Conservation (phyloP, 2,113 vertebrate genomes). For the Arizona elegans region DNA sequence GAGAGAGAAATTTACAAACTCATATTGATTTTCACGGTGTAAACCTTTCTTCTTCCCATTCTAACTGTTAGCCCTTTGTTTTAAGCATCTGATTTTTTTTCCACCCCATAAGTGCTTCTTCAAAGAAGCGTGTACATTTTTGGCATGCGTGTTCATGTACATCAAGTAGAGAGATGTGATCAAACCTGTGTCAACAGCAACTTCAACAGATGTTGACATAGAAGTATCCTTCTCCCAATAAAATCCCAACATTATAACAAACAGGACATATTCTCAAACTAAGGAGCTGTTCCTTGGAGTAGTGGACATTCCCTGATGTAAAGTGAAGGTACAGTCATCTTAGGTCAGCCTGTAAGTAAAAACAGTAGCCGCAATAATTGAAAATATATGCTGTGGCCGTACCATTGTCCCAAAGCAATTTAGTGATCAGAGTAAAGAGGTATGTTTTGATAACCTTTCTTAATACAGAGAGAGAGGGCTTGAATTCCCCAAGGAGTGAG, state of each 20-base stretch:
- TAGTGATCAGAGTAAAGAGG: background rate
- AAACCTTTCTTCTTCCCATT: background rate
- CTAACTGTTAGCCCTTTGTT: background rate
- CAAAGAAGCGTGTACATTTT: background rate
- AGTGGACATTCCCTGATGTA: background rate
- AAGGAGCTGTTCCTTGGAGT: background rate
- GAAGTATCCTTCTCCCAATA: background rate
- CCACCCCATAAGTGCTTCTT: background rate
- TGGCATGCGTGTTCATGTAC: background rate
- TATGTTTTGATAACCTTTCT: background rate
- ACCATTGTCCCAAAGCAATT: background rate
- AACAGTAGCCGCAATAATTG: background rate
- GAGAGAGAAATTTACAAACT: background rate
- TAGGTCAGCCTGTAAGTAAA: background rate
- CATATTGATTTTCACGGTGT: background rate
- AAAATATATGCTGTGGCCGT: background rate
- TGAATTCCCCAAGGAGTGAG: background rate
- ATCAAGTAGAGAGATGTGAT: background rate
- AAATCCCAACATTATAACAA: background rate
- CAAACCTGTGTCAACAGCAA: background rate
- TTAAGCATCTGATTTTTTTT: background rate
- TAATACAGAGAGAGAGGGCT: background rate
- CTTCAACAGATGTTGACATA: background rate
- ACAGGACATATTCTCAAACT: background rate
- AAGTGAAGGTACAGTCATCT: background rate